Evolutionary conservation across 2,888 invertebrate genomes (phyloP), one percentile per base, ranked within the genome.

Genomic region (Papilio gigon): DNA sequence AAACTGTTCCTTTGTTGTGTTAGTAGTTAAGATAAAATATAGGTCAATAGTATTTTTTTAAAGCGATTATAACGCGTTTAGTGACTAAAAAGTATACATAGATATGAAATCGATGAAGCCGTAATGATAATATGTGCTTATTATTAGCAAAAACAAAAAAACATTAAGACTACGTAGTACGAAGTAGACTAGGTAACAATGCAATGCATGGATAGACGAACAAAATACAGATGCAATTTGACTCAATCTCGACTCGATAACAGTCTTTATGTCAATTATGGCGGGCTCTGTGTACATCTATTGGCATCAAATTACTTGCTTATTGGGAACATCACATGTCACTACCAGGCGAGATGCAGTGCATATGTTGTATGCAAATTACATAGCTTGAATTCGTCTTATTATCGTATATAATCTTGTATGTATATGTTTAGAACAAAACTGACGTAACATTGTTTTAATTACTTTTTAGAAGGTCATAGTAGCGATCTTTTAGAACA

Each of bases 311-410:
- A 30, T 53, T 53, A 30, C 27, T 14, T 9, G 8, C 2, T 2
- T 53, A 53, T 53, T 53, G 30, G 2, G 6, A 30, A 53, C n/a
- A 30, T 53, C 30, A 53, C 30, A 8, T 53, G 53, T 53, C 53
- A n/a, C 17, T 30, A 30, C 30, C 27, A 22, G 11, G 4, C 33
- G 11, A 35, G n/a, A 8, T 22, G 8, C 9, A 44, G 1, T 25
- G 17, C 22, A 22, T 50, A 27, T 50, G 50, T 50, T 50, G 14
- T 50, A 27, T 50, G 50, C 27, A 27, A 50, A 50, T 27, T 22
- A 25, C 47, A 47, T 22, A 4, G 50, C 50, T 14, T 50, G 6
- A 50, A 14, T 20, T 8, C 25, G 14, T 6, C 14, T 50, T 27
- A 22, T n/a, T 50, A n/a, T 27, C 14, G n/a, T 50, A n/a, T 3